Conservation (phyloP, 2,888 invertebrate genomes). For the Dermolepida albohirtum region DNA sequence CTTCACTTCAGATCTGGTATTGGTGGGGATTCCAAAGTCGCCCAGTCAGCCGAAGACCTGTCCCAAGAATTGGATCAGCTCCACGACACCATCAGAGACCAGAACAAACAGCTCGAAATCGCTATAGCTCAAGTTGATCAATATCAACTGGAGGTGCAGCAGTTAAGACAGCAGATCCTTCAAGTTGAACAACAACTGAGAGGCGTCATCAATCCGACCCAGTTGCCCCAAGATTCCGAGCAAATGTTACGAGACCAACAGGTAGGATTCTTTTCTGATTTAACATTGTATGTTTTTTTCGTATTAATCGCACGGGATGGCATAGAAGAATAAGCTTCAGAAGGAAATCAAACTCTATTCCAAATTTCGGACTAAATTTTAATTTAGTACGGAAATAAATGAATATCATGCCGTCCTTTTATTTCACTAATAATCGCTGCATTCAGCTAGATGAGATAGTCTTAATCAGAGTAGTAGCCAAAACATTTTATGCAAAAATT, state of each 20-base stretch:
- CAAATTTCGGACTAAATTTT: too few relatives aligned
- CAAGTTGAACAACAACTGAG: conserved; percentile 90
- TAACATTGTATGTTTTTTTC: conserved; percentile 36
- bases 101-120: conserved; percentile 76
- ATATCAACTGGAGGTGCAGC: conserved; percentile 88
- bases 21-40: conserved; percentile 81
- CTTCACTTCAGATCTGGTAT: conserved; percentile 91
- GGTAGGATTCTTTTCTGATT: conserved; percentile 72
- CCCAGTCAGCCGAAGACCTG: conserved; percentile 78
- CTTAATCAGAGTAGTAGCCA: too few relatives aligned
- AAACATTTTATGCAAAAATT: too few relatives aligned
- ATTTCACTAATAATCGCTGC: conserved; percentile 25
- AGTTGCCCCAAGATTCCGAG: conserved; percentile 85
- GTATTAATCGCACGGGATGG: conserved; percentile 43
- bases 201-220: conserved; percentile 84
- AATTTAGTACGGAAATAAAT: background rate
- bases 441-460: conserved; percentile 5
- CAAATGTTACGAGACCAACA: conserved; percentile 86
- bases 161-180: conserved; percentile 84
- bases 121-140: conserved; percentile 88
- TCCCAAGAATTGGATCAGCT: conserved; percentile 77
- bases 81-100: conserved; percentile 71
- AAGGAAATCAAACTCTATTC: background rate
- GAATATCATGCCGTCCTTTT: conserved; percentile 44
- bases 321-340: conserved; percentile 35